Base-by-base conservation (phyloP, 2,797 vertebrate genomes). In the Rhinophrynus dorsalis region DNA sequence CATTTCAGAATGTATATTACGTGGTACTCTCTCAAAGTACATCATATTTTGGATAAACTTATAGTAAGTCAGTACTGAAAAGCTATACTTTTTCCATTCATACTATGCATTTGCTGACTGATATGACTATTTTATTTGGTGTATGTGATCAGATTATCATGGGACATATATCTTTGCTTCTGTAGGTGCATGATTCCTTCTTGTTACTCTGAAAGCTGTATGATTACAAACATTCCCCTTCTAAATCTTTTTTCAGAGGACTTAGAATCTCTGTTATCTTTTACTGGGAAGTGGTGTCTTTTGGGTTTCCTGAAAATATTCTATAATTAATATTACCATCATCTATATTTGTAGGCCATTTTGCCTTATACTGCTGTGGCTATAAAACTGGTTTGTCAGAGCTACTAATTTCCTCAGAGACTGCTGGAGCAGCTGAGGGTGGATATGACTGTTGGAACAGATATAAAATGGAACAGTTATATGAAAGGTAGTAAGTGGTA, bases 371-470 rank as follows among this genome's bases (percentile, higher is more conserved):
- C 44, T 15, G 23, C 26, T 58, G 52, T 24, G 65, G 33, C 35
- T 51, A 50, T 57, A 47, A 21, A 26, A 45, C 35, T 65, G 44
- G 60, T 51, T 72, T 72, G 54, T 72, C 68, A 38, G 40, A 56
- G 42, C 9, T 42, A 30, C 33, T 58, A 65, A 65, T 65, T 65
- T 72, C 61, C 61, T 65, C 33, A 32, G 69, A 72, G 60, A 65
- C 42, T 65, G 47, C 61, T 42, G 44, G 33, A 72, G 51, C 68
- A 72, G 68, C 60, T 72, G 60, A 60, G 27, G 35, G 60, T 38
- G 38, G 40, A 48, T 57, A 52, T 37, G 60, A 57, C 68, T 72
- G 26, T 33, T 32, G 30, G 26, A 64, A 65, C 68, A 72, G 60
- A 72, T 72, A 61, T 50, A 65, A 27, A 42, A 26, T 51, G 69